phyloP scores from a whole-genome alignment of 64 coral and sea anemone species.

The Actinia equina region DNA sequence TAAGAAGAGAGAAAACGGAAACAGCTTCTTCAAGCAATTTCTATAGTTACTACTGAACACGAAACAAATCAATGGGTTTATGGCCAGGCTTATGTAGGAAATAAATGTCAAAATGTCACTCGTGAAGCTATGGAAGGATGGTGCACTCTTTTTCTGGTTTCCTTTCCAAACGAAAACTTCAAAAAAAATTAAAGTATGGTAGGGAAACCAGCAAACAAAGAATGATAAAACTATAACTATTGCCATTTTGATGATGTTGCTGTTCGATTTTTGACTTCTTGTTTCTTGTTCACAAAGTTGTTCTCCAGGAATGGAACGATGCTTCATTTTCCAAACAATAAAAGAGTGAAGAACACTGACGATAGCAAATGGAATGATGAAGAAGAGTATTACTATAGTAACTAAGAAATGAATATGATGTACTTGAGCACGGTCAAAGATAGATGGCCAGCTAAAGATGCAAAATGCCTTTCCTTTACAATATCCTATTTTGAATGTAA shows the following conservation, averaged over 20 bases:
- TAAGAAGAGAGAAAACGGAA: background rate
- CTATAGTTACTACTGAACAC: slow-evolving; percentile 7
- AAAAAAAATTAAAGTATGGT: background rate
- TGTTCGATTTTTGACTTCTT: background rate
- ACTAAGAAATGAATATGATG: background rate
- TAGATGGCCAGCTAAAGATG: background rate
- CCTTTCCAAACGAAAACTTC: background rate
- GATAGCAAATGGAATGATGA: background rate
- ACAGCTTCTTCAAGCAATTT: background rate
- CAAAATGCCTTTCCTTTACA: background rate
- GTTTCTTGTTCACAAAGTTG: background rate
- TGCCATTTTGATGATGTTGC: background rate
- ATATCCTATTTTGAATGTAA: background rate
- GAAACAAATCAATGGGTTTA: background rate
- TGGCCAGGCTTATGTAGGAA: background rate
- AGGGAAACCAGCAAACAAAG: background rate
- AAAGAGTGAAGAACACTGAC: background rate
- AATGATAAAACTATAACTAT: background rate
- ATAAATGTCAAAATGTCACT: background rate
- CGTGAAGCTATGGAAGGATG: background rate
- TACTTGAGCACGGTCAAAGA: background rate
- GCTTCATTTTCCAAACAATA: slow-evolving; percentile 3
- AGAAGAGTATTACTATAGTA: background rate
- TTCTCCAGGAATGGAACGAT: background rate
- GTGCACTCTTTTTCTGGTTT: too few relatives aligned